Conservation (phyloP, 2,888 invertebrate species). For the Perithous albicinctus region DNA sequence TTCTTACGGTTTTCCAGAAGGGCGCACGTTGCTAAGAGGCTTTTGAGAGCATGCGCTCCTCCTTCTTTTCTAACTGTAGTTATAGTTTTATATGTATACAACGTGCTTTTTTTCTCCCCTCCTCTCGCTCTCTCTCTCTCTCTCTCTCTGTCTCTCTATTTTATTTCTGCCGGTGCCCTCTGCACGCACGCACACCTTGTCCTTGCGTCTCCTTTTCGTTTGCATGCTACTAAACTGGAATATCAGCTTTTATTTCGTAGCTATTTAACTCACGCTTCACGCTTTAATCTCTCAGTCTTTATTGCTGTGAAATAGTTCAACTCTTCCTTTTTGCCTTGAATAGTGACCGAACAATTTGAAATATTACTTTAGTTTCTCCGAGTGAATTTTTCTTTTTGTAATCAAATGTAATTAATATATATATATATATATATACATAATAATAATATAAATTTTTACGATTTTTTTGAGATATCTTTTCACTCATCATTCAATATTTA, state of each 20-base stretch:
- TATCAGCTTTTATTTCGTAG: conserved; percentile 5
- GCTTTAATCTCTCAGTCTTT: neutral
- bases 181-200: conserved; percentile 16
- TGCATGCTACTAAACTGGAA: conserved; percentile 12
- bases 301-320: neutral
- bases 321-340: neutral
- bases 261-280: conserved; percentile 1
- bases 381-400: too few species aligned
- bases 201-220: conserved; percentile 38
- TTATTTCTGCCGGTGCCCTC: neutral
- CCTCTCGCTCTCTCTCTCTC: neutral
- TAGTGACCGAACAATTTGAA: too few species aligned
- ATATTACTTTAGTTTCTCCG: too few species aligned
- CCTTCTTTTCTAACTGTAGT: neutral
- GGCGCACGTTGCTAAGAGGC: conserved; percentile 28
- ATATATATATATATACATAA: too few species aligned
- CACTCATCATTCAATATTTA: too few species aligned
- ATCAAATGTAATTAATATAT: too few species aligned
- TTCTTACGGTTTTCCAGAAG: conserved; percentile 44
- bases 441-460: too few species aligned
- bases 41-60: conserved; percentile 19
- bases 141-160: conserved; percentile 1
- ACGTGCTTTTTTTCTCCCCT: too few species aligned
- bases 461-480: too few species aligned
- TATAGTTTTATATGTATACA: neutral